Percentiles rank a stretch among this genome's conserved stretches.
Evolutionary conservation across 2,888 invertebrate genomes (phyloP).

Genomic region (Coelinius sp.): DNA sequence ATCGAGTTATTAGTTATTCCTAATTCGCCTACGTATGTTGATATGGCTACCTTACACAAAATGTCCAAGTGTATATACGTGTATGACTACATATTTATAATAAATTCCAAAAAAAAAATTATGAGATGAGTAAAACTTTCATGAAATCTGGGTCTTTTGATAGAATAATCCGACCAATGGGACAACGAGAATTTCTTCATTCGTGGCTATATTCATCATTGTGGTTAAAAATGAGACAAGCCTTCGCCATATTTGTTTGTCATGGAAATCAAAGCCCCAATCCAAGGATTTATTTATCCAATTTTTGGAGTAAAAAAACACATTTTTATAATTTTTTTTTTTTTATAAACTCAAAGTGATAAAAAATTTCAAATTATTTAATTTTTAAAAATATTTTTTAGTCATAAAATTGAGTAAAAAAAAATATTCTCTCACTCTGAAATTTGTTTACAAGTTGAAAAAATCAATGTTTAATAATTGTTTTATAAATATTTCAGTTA

Average conservation of each 20-base stretch:
- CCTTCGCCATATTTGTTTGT: neutral
- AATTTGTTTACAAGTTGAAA: too few species aligned
- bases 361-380: too few species aligned
- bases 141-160: conserved; percentile 11
- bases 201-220: conserved; percentile 15
- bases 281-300: neutral
- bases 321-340: neutral
- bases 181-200: neutral
- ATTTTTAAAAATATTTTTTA: neutral
- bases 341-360: neutral
- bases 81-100: conserved; percentile 17
- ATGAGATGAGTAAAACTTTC: neutral
- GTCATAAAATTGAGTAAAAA: too few species aligned
- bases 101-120: neutral
- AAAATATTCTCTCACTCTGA: too few species aligned
- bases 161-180: conserved; percentile 19
- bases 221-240: neutral
- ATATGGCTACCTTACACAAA: conserved; percentile 40
- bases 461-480: neutral
- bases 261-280: neutral
- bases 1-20: conserved; percentile 30
- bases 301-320: neutral
- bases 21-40: conserved; percentile 30
- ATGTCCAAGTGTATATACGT: conserved; percentile 15
- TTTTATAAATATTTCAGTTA: neutral